phyloP scores from a whole-genome alignment of 1,140 invertebrate genomes.

The Trichonephila clavipes region DNA sequence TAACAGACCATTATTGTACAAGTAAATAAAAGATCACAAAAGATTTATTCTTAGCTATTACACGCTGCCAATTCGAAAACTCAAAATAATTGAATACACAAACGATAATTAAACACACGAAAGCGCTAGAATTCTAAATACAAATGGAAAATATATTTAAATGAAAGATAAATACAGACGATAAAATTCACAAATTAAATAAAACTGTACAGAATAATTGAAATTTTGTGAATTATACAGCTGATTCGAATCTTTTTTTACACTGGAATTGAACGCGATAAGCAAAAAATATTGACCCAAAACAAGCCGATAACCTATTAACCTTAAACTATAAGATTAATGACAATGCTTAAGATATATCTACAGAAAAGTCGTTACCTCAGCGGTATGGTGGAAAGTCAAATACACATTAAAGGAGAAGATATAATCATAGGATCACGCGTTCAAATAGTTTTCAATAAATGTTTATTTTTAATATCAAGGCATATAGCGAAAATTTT shows the following conservation, averaged over 20 bases:
- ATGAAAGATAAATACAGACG: background rate
- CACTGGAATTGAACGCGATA: background rate
- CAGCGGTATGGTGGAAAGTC: background rate
- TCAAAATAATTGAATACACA: background rate
- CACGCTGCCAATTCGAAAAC: background rate
- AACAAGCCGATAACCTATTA: constrained; percentile 1
- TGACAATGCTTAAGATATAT: background rate
- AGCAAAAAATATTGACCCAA: background rate
- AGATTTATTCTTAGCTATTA: background rate
- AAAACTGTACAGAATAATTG: background rate
- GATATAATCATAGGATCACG: background rate
- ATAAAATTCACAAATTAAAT: background rate
- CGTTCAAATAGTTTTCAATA: background rate
- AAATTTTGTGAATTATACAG: background rate
- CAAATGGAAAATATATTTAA: background rate
- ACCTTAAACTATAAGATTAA: background rate
- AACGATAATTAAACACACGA: background rate
- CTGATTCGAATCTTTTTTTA: background rate
- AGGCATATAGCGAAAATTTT: too few relatives aligned
- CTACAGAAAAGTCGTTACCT: background rate
- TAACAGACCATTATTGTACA: background rate
- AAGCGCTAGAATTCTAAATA: background rate
- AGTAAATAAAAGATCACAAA: background rate
- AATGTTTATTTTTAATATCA: too few relatives aligned
- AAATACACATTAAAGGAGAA: background rate